Evolutionary conservation across 2,888 invertebrate genomes (phyloP).

Genomic region (Pogonocherus hispidulus): DNA sequence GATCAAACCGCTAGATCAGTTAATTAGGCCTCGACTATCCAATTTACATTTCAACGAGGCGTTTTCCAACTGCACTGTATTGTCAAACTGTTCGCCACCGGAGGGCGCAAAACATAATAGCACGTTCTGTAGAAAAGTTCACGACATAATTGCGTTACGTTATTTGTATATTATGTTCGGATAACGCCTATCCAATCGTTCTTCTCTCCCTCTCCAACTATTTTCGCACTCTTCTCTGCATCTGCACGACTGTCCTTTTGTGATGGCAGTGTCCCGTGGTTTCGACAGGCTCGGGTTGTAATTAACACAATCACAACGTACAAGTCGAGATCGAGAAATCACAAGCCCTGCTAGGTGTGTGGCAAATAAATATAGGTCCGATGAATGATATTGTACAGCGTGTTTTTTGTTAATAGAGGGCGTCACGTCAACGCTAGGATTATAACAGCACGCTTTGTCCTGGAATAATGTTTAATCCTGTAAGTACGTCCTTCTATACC

Average conservation of each 20-base stretch:
- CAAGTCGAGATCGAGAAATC: conserved; percentile 58
- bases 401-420: conserved; percentile 35
- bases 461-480: conserved; percentile 32
- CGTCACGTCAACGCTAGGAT: conserved; percentile 25
- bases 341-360: conserved; percentile 45
- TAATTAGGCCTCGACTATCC: conserved; percentile 28
- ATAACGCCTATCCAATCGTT: conserved; percentile 38
- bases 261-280: conserved; percentile 55
- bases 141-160: conserved; percentile 48
- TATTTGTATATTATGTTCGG: conserved; percentile 38
- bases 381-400: conserved; percentile 41
- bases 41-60: conserved; percentile 20
- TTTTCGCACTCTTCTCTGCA: conserved; percentile 1
- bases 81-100: conserved; percentile 32
- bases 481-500: conserved; percentile 31
- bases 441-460: conserved; percentile 20
- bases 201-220: conserved; percentile 16
- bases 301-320: conserved; percentile 66
- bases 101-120: conserved; percentile 42
- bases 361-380: conserved; percentile 29
- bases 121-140: conserved; percentile 42
- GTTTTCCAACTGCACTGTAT: conserved; percentile 34
- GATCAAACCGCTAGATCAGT: conserved; percentile 8
- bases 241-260: conserved; percentile 24
- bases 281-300: conserved; percentile 58